These are phyloP conservation scores for Ephydatia muelleri DNA, from an alignment of 37 sponge, comb jelly and placozoan genomes.

Conservation along the genomic window DNA sequence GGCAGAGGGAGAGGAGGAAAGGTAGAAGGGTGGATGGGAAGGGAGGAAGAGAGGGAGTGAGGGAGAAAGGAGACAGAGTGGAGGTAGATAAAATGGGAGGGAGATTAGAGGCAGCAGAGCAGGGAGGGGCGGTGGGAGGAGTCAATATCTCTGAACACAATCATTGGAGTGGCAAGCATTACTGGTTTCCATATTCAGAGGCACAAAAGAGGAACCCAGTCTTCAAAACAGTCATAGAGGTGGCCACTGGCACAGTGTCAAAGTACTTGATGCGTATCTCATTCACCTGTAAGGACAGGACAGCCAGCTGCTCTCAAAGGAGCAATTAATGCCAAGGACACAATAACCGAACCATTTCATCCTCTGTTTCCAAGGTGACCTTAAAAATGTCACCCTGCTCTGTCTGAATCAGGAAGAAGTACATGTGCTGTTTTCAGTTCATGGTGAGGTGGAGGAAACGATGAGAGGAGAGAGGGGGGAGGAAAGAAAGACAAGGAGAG, in stretches of 20 bases:
- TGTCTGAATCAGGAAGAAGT: constrained; percentile 93
- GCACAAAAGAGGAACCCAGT: constrained; percentile 95
- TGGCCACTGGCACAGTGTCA: constrained; percentile 92
- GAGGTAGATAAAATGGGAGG: background rate
- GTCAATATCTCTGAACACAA: background rate
- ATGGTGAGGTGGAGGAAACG: background rate
- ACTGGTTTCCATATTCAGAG: constrained; percentile 99
- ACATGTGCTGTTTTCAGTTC: too few species aligned
- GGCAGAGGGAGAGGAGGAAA: too few species aligned
- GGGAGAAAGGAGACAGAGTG: background rate
- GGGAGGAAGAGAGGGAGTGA: background rate
- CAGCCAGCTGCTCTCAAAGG: background rate
- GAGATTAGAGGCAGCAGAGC: background rate
- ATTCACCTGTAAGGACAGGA: constrained; percentile 69
- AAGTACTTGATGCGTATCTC: constrained; percentile 95
- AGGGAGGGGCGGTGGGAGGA: background rate
- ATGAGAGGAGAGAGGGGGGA: constrained; percentile 1
- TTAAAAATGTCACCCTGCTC: constrained; percentile 98
- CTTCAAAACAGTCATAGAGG: constrained; percentile 88
- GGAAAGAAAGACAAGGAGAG: constrained; percentile 9
- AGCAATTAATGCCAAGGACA: background rate
- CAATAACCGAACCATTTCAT: constrained; percentile 61
- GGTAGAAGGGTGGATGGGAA: background rate
- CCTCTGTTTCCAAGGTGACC: constrained; percentile 86
- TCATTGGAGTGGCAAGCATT: constrained; percentile 13